phyloP scores from a whole-genome alignment of 2,888 invertebrate genomes.

The Protonemura montana region DNA sequence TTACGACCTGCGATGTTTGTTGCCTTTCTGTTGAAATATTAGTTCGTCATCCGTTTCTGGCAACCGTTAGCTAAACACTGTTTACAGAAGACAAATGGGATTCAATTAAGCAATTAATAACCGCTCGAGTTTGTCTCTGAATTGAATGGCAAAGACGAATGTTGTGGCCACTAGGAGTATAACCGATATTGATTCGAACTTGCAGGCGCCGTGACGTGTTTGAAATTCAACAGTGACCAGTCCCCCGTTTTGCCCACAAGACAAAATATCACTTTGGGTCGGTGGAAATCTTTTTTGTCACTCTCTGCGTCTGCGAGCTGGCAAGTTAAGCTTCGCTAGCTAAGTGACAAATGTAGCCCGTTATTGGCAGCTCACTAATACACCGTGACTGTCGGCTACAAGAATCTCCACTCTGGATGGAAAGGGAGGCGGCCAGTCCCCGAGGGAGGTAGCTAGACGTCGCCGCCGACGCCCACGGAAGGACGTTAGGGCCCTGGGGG shows the following conservation, averaged over 20 bases:
- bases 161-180: background rate
- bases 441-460: background rate
- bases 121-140: background rate
- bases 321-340: background rate
- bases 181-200: background rate
- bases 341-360: constrained; percentile 45
- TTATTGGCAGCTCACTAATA: constrained; percentile 47
- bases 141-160: background rate
- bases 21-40: constrained; percentile 13
- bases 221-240: background rate
- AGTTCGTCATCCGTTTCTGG: background rate
- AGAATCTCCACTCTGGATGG: constrained; percentile 44
- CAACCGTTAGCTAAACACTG: constrained; percentile 4
- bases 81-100: background rate
- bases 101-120: background rate
- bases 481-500: constrained; percentile 28
- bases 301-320: background rate
- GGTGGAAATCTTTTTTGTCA: constrained; percentile 1
- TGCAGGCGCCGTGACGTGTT: background rate
- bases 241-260: background rate
- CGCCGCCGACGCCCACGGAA: constrained; percentile 26
- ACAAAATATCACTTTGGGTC: background rate
- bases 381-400: constrained; percentile 44
- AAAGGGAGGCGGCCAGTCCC: constrained; percentile 13
- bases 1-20: background rate